Percentiles rank a stretch among this genome's conserved stretches.
Evolutionary conservation across 2,797 vertebrate genomes (phyloP).

Genomic region (Tangara arthus): DNA sequence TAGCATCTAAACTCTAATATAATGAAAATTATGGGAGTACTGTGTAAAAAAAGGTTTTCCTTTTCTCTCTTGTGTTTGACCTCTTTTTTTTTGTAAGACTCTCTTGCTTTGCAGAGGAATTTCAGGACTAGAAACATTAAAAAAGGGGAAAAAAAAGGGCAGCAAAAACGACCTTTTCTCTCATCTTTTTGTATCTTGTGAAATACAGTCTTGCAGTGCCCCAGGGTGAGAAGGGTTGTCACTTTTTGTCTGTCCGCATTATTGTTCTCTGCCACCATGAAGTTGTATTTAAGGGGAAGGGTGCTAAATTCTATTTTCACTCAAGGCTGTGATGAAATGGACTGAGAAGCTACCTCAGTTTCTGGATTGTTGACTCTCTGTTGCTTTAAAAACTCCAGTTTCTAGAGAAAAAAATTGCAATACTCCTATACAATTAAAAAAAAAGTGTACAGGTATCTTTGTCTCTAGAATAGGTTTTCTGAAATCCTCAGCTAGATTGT

Average conservation of each 20-base stretch:
- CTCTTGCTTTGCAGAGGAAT: not conserved
- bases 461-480: not conserved
- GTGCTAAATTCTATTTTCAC: slow-evolving; percentile 43
- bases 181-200: slow-evolving; percentile 51
- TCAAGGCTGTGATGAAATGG: not conserved
- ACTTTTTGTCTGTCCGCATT: slow-evolving; percentile 38
- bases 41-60: not conserved
- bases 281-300: slow-evolving; percentile 31
- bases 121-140: not conserved
- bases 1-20: not conserved
- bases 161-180: slow-evolving; percentile 47
- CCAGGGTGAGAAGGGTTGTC: slow-evolving; percentile 49
- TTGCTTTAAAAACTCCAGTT: not conserved
- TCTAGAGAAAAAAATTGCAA: not conserved
- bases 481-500: not conserved
- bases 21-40: not conserved
- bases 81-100: not conserved
- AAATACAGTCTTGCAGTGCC: slow-evolving; percentile 49
- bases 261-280: slow-evolving; percentile 9
- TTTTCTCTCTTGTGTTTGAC: not conserved
- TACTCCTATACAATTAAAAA: not conserved
- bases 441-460: not conserved
- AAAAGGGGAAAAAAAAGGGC: not conserved
- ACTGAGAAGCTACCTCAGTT: not conserved
- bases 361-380: not conserved